Base-by-base conservation (phyloP, 2,888 invertebrate species). In the Oscheius sp. region DNA sequence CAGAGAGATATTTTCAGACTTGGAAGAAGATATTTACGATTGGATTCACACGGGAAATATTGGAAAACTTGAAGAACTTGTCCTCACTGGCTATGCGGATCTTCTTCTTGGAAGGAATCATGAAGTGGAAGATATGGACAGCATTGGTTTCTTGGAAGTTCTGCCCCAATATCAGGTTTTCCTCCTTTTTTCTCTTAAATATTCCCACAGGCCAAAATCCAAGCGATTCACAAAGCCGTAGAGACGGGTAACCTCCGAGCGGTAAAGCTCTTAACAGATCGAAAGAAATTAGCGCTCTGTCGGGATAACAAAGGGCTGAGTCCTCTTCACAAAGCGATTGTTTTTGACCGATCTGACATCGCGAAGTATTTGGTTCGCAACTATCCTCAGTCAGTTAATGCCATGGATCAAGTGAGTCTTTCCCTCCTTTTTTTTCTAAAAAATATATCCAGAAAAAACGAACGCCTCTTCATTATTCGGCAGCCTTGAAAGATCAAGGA, bases 71-170 rank as follows among this genome's bases (percentile, higher is more conserved):
- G 95, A 95, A 29, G 91, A 92, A 63, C 89, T 95, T 82, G 94
- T 96, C 15, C 89, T 96, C 25, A 93, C 92, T 81, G 95, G 95
- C 3, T 92, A 94, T 85, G 95, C 95, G 89, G 92, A 75, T 90
- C 91, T 88, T 89, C 93, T 82, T 88, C 92, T 83, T 91, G 92
- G 69, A 4, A 91, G 92, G 89, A 90, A 82, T 65, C 72, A 76
- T 63, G 75, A 75, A 52, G 76, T 84, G 2, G 84, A 86, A 46
- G 85, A 86, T 52, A 75, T 79, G 1, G 86, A 86, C 42, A 90
- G 91, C 12, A 89, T 91, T 76, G 90, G 91, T 83, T 95, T 96
- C 87, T 89, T 96, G 63, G 93, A 93, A 83, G 93, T 93, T n/a
- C 92, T 95, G n/a, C 92, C 92, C 0, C 89, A 90, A 52, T 90